Base-by-base conservation (phyloP, 2,888 invertebrate genomes). In the Ectemnius lituratus region DNA sequence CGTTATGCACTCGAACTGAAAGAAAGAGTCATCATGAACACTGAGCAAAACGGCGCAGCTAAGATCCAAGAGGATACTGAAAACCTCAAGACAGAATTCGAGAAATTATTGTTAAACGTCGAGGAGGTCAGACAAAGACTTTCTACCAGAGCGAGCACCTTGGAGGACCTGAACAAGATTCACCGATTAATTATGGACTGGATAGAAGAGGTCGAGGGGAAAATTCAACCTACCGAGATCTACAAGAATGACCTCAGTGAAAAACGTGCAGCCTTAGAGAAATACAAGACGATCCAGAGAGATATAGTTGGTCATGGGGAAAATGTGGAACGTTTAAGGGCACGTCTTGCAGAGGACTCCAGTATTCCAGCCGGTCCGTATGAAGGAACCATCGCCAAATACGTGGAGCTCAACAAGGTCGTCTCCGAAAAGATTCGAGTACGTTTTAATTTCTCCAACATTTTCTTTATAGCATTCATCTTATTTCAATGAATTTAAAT, bases 61-160 rank as follows among this genome's bases (percentile, higher is more conserved):
- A 96, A 96, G 89, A 97, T 98, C 72, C 95, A 97, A 87, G 97
- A 98, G 88, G 97, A 97, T 85, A 97, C 97, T 0, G 97, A 97
- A 88, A 95, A 94, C 79, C 91, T 98, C 27, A 97, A 97, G 87
- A 94, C 95, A 84, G 98, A 98, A 89, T 97, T 98, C 89, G 98
- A 98, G 80, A 97, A 96, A 87, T 91, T 98, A 3, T 93, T 97
- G 62, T 92, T 93, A 28, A 97, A 97, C 86, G 94, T 97, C 18
- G 96, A 96, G 88, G 95, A 97, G 70, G 94, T 95, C 70, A 94
- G 95, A 73, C 96, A 94, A 85, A 95, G 94, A 83, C 90, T 98
- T 52, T 94, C 96, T 16, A 94, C 92, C 58, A 93, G 96, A 82
- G 95, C 96, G 0, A 92, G 94, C 0, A 95, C 97, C 85, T 93